A percentile compares a stretch with the other conserved stretches of the same genome.
These are phyloP conservation scores for Triplophysa tibetana DNA, from an alignment of 2,113 vertebrate species.

Conservation along the genomic window DNA sequence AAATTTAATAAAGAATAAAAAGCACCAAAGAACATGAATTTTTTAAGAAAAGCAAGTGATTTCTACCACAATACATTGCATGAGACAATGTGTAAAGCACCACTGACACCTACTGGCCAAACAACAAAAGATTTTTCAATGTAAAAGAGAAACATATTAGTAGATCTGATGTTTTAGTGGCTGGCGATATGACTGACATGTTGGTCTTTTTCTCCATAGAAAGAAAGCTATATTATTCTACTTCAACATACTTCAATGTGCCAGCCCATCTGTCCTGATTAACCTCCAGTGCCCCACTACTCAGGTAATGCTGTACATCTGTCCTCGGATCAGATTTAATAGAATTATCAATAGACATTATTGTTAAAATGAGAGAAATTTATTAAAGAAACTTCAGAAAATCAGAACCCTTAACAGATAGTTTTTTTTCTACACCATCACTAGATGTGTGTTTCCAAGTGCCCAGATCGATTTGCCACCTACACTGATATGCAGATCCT, in stretches of 20 bases:
- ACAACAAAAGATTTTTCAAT: neutral
- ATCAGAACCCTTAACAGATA: neutral
- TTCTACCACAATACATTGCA: neutral
- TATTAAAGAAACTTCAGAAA: neutral
- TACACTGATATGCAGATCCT: constrained; percentile 83
- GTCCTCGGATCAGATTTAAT: neutral
- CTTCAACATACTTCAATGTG: constrained; percentile 89
- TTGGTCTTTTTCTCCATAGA: constrained; percentile 66
- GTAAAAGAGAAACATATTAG: neutral
- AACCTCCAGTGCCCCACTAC: constrained; percentile 90
- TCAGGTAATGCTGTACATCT: constrained; percentile 75
- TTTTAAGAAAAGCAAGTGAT: neutral
- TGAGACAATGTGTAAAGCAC: neutral
- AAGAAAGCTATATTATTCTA: constrained; percentile 89
- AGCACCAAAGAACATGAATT: neutral
- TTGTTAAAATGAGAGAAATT: too few species aligned
- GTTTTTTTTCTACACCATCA: constrained; percentile 31
- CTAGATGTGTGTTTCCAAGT: constrained; percentile 89
- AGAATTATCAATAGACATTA: neutral
- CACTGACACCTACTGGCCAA: constrained; percentile 49
- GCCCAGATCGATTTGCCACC: constrained; percentile 86
- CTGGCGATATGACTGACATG: neutral
- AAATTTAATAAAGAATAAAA: neutral
- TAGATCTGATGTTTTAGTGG: neutral
- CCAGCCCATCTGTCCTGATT: constrained; percentile 79